Percentiles rank a stretch among this genome's conserved stretches.
Conservation (phyloP, 2,797 vertebrate genomes). For the Eulemur albifrons region DNA sequence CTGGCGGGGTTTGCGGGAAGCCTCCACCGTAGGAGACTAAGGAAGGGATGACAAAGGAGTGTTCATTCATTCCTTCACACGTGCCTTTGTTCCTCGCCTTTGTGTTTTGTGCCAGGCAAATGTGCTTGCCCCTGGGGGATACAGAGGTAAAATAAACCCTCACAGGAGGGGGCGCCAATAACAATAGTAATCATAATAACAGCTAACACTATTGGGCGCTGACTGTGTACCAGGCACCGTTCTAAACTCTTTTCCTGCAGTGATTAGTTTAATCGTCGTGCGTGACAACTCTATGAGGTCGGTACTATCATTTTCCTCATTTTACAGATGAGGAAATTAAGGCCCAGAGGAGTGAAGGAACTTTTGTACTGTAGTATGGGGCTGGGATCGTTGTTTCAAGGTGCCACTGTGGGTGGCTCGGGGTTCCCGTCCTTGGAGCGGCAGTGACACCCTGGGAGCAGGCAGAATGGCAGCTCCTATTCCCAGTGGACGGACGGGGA, state of each 20-base stretch:
- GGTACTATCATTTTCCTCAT: neutral
- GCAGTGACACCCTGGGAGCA: accelerated
- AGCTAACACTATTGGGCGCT: accelerated
- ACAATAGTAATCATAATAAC: accelerated
- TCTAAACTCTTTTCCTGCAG: neutral
- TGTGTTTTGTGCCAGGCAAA: too few species aligned
- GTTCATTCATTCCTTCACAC: neutral
- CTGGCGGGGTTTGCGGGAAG: neutral
- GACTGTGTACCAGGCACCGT: neutral
- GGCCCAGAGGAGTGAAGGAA: neutral
- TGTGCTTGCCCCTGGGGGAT: neutral
- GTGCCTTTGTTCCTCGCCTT: neutral
- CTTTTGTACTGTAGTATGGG: accelerated
- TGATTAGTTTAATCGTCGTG: accelerated
- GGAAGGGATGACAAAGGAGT: neutral
- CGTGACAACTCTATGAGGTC: accelerated
- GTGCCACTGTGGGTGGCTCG: accelerated
- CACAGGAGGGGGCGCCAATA: accelerated
- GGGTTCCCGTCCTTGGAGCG: neutral
- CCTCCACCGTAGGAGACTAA: accelerated
- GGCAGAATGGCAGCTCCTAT: neutral
- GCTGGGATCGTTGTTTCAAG: accelerated
- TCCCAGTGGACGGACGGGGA: neutral
- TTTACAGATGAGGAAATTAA: neutral
- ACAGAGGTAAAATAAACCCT: neutral